Conservation (phyloP, 2,888 invertebrate genomes). For the Xylophagus ater region DNA sequence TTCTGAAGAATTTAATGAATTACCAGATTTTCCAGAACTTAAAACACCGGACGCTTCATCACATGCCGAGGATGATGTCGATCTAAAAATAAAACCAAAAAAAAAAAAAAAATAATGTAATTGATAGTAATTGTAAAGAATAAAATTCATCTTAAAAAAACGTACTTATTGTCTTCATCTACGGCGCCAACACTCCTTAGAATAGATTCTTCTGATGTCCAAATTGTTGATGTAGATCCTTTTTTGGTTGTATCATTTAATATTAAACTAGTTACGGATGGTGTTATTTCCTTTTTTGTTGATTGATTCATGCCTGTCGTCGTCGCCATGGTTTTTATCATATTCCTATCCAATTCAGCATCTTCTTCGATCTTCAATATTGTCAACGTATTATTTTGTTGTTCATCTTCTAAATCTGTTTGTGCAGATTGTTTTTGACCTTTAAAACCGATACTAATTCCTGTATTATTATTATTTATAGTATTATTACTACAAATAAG, state of each 20-base stretch:
- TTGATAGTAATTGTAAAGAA: not conserved
- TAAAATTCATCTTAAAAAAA: conserved; percentile 10
- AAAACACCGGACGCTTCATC: conserved; percentile 34
- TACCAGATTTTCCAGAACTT: conserved; percentile 38
- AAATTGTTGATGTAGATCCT: conserved; percentile 35
- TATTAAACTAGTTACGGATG: conserved; percentile 11
- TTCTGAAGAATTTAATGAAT: conserved; percentile 36
- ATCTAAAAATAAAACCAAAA: conserved; percentile 26
- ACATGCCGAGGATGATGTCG: conserved; percentile 36
- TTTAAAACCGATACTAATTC: not conserved
- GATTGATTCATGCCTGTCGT: conserved; percentile 11
- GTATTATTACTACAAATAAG: not conserved
- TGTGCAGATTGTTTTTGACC: not conserved
- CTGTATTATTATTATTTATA: not conserved
- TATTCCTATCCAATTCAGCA: conserved; percentile 29
- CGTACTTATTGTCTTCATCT: conserved; percentile 41
- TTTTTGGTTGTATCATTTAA: conserved; percentile 32
- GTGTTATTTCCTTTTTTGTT: conserved; percentile 24
- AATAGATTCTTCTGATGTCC: conserved; percentile 40
- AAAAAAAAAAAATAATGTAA: not conserved
- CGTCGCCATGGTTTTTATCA: conserved; percentile 19
- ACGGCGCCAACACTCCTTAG: conserved; percentile 37
- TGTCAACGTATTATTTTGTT: conserved; percentile 7
- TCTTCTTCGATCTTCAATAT: conserved; percentile 20
- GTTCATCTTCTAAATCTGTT: too few relatives aligned